Conservation (phyloP, 1,140 invertebrate genomes). For the Akabosia matsudoensis region DNA sequence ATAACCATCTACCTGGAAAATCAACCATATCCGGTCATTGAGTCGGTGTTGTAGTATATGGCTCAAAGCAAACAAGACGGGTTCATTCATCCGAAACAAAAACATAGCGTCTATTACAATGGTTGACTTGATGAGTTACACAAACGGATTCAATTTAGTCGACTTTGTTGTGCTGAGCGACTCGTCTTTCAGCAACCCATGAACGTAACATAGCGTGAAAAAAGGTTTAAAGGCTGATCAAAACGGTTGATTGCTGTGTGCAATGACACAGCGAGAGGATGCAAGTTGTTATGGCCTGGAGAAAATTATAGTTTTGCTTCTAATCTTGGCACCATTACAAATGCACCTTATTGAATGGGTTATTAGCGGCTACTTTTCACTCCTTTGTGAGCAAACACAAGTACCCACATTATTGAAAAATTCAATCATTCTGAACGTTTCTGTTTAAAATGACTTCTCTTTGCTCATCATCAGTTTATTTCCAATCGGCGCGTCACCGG, state of each 20-base stretch:
- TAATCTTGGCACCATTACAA: slow-evolving; percentile 1
- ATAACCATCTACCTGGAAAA: slow-evolving; percentile 14
- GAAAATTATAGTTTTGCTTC: not conserved
- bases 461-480: no score
- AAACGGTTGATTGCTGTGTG: not conserved
- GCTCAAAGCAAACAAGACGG: not conserved
- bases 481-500: no score
- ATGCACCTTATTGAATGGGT: slow-evolving; percentile 7
- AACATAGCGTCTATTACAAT: no score
- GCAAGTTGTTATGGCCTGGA: not conserved
- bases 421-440: no score
- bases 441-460: no score
- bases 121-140: no score
- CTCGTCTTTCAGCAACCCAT: no score
- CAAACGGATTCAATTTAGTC: no score
- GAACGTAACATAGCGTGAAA: not conserved
- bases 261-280: slow-evolving; percentile 12
- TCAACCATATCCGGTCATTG: slow-evolving; percentile 12
- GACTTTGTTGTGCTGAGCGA: no score
- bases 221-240: not conserved
- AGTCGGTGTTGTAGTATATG: not conserved
- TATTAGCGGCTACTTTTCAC: slow-evolving; percentile 4
- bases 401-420: no score
- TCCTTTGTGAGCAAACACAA: no score
- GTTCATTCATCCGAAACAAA: not conserved